Conservation (phyloP, 2,797 vertebrate species). For the Chiroxiphia lanceolata region DNA sequence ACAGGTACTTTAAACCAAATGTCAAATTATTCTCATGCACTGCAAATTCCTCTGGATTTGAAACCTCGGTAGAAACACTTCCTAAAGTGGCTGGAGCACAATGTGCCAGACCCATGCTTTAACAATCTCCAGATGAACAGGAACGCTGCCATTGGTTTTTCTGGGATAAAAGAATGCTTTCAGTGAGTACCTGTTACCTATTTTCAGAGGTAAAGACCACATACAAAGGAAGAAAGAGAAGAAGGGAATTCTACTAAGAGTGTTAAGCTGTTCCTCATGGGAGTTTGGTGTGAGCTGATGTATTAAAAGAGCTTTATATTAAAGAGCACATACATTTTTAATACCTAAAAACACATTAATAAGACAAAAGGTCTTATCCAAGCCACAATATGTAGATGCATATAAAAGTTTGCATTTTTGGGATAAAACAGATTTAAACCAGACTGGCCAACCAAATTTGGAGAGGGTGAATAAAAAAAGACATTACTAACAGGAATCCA, state of each 20-base stretch:
- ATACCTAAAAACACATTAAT: slow-evolving; percentile 6
- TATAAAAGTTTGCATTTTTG: background rate
- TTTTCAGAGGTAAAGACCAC: background rate
- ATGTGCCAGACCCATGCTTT: rapidly evolving
- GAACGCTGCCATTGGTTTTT: background rate
- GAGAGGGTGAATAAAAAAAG: background rate
- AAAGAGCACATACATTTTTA: background rate
- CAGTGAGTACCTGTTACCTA: background rate
- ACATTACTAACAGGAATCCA: background rate
- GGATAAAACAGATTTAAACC: background rate
- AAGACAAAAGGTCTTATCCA: slow-evolving; percentile 27
- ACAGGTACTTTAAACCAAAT: background rate
- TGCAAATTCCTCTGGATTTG: background rate
- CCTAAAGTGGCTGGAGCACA: background rate
- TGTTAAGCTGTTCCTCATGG: background rate
- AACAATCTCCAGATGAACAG: background rate
- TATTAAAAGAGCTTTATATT: background rate
- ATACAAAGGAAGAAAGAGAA: background rate
- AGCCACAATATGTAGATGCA: background rate
- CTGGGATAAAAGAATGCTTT: background rate
- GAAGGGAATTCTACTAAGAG: background rate
- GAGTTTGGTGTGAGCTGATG: background rate
- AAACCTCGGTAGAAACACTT: background rate
- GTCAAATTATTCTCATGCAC: background rate
- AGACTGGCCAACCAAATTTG: background rate